Conservation (phyloP, 2,888 invertebrate species). For the Protula sp. region DNA sequence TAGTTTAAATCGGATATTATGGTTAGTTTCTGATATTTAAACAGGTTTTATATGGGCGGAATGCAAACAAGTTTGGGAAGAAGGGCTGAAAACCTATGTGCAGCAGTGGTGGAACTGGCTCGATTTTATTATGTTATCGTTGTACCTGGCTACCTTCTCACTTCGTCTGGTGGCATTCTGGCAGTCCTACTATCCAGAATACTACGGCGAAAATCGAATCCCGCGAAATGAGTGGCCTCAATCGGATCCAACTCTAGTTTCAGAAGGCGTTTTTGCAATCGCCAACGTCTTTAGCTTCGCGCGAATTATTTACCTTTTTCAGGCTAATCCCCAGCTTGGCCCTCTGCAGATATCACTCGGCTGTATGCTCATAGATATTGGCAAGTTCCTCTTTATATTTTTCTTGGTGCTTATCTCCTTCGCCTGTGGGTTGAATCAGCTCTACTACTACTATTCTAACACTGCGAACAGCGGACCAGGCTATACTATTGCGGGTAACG, state of each 20-base stretch:
- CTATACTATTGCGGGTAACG: neutral
- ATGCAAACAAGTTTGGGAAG: slow-evolving; percentile 61
- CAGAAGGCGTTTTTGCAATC: slow-evolving; percentile 59
- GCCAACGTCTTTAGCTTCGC: slow-evolving; percentile 60
- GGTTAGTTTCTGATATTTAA: no score
- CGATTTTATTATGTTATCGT: slow-evolving; percentile 60
- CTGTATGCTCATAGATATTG: slow-evolving; percentile 60
- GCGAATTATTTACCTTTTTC: slow-evolving; percentile 59
- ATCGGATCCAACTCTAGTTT: slow-evolving; percentile 58
- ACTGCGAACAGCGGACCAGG: neutral
- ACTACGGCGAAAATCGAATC: slow-evolving; percentile 49
- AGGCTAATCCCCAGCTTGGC: slow-evolving; percentile 58
- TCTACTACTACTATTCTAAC: slow-evolving; percentile 56
- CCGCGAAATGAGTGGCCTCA: slow-evolving; percentile 55
- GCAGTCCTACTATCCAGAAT: slow-evolving; percentile 36
- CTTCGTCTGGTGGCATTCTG: slow-evolving; percentile 54
- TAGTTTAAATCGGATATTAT: no score
- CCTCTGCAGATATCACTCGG: slow-evolving; percentile 58
- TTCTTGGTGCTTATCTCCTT: slow-evolving; percentile 57
- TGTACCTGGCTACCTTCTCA: slow-evolving; percentile 58
- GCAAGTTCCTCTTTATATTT: slow-evolving; percentile 58
- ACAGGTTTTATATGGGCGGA: slow-evolving; percentile 60
- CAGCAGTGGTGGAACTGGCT: slow-evolving; percentile 62
- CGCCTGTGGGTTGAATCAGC: slow-evolving; percentile 69
- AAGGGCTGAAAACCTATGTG: slow-evolving; percentile 57